phyloP scores from a whole-genome alignment of 2,113 vertebrate species.

The Notothenia coriiceps region DNA sequence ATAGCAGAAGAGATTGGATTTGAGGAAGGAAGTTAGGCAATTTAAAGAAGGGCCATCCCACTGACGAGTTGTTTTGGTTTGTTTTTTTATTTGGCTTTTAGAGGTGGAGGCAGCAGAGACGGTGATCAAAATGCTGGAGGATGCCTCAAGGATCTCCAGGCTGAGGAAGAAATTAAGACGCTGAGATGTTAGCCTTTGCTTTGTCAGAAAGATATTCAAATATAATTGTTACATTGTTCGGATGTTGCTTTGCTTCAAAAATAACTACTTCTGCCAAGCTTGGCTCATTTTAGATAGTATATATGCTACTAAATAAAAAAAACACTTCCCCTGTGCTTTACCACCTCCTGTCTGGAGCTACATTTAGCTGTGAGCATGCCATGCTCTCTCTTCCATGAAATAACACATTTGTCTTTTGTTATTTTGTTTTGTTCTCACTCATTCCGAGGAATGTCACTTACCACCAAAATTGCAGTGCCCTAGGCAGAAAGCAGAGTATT shows the following conservation, averaged over 20 bases:
- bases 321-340: constrained; percentile 1
- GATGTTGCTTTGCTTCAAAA: background rate
- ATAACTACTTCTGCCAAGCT: constrained; percentile 1
- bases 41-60: constrained; percentile 19
- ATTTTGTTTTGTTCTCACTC: constrained; percentile 68
- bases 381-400: constrained; percentile 30
- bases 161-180: background rate
- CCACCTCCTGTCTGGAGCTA: constrained; percentile 33
- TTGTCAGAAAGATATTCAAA: background rate
- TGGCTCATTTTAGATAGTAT: constrained; percentile 14
- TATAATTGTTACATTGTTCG: background rate
- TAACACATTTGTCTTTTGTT: constrained; percentile 73
- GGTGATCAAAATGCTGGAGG: background rate
- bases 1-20: constrained; percentile 38
- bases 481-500: constrained; percentile 67
- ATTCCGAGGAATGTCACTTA: constrained; percentile 74
- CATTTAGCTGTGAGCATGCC: constrained; percentile 38
- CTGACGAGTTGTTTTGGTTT: constrained; percentile 33
- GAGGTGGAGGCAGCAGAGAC: constrained; percentile 18
- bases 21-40: constrained; percentile 38
- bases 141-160: background rate
- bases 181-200: background rate
- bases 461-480: constrained; percentile 47
- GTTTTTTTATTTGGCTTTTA: constrained; percentile 39
- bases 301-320: constrained; percentile 2